Conservation (phyloP, 2,888 invertebrate species). For the Listrodromus nycthemerus region DNA sequence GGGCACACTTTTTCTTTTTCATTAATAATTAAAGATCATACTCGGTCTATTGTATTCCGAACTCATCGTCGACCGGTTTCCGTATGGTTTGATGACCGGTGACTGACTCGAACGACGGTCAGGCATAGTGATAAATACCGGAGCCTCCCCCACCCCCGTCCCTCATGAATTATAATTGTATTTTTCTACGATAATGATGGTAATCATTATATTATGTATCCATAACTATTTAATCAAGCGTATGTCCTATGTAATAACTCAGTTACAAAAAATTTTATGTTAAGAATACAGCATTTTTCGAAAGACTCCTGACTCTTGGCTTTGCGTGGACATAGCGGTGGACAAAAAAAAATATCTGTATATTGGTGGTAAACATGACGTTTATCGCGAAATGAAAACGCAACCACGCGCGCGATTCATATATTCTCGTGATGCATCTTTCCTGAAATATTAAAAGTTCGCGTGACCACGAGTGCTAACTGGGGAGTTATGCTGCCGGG, state of each 20-base stretch:
- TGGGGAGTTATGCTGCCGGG: neutral
- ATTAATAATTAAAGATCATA: neutral
- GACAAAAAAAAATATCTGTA: conserved; percentile 12
- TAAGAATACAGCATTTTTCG: conserved; percentile 43
- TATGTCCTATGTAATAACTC: conserved; percentile 52
- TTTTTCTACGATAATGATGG: conserved; percentile 45
- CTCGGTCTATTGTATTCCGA: conserved; percentile 2
- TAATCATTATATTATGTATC: conserved; percentile 32
- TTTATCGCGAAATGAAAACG: conserved; percentile 18
- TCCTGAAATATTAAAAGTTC: conserved; percentile 62
- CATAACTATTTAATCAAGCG: conserved; percentile 59
- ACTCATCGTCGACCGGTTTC: too few species aligned
- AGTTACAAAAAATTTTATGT: conserved; percentile 44
- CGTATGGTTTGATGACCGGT: neutral
- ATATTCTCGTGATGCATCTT: conserved; percentile 61
- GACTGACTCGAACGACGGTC: neutral
- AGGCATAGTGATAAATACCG: conserved; percentile 4
- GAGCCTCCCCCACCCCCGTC: conserved; percentile 26
- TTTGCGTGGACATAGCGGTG: neutral
- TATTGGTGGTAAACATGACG: conserved; percentile 14
- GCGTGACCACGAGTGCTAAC: conserved; percentile 39
- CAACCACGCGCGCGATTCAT: conserved; percentile 7
- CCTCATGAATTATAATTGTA: conserved; percentile 48
- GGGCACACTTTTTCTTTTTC: neutral
- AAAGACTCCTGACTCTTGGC: neutral